These are phyloP conservation scores for Calliphora vicina DNA, from an alignment of 1,140 invertebrate species.

Conservation along the genomic window DNA sequence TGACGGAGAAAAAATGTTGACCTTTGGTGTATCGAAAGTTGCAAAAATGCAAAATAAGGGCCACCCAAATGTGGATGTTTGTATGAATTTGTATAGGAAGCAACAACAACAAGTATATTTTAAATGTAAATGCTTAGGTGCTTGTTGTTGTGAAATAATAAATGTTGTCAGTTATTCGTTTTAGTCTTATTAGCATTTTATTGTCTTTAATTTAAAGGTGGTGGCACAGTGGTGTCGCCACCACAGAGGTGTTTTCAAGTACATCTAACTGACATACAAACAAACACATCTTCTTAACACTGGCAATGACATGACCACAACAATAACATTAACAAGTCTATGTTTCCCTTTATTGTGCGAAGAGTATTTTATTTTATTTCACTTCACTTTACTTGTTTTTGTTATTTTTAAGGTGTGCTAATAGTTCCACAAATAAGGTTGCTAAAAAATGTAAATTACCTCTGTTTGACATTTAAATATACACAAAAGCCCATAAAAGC, in stretches of 20 bases:
- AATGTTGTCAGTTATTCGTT: background rate
- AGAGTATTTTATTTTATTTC: background rate
- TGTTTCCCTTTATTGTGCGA: background rate
- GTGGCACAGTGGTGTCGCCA: background rate
- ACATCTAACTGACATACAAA: background rate
- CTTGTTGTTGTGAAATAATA: background rate
- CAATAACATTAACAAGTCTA: conserved; percentile 27
- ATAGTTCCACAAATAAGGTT: conserved; percentile 32
- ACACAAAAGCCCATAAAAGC: conserved; percentile 12
- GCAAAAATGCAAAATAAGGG: too few relatives aligned
- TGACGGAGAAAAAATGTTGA: too few relatives aligned
- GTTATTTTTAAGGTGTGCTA: conserved; percentile 25
- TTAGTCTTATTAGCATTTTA: background rate
- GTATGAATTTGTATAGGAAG: background rate
- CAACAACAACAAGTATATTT: background rate
- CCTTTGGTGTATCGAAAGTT: too few relatives aligned
- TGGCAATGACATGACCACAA: conserved; percentile 27
- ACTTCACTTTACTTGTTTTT: background rate
- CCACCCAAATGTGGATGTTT: too few relatives aligned
- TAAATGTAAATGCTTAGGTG: too few relatives aligned
- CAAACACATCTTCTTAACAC: background rate
- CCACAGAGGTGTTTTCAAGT: background rate
- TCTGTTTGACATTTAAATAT: conserved; percentile 31
- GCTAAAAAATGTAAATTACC: conserved; percentile 32
- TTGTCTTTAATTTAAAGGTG: background rate